phyloP scores from a whole-genome alignment of 2,113 vertebrate species.

The Pygoscelis antarcticus region DNA sequence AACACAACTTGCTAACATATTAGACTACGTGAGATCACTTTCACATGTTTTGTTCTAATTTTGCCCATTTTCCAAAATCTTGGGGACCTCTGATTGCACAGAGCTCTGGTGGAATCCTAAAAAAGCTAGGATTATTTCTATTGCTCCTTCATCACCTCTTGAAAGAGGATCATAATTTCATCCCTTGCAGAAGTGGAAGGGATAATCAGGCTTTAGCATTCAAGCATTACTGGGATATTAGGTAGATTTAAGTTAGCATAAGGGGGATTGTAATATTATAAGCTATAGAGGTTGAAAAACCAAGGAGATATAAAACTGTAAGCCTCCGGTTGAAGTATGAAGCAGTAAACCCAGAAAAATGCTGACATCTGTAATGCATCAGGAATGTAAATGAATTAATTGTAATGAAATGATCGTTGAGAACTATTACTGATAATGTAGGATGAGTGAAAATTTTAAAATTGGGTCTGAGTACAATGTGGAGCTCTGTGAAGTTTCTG shows the following conservation, averaged over 20 bases:
- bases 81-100: background rate
- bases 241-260: conserved; percentile 47
- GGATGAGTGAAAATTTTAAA: background rate
- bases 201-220: conserved; percentile 63
- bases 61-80: background rate
- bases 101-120: background rate
- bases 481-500: background rate
- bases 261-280: conserved; percentile 28
- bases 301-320: background rate
- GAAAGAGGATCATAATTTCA: conserved; percentile 46
- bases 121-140: background rate
- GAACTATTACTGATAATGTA: background rate
- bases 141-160: conserved; percentile 21
- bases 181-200: conserved; percentile 24
- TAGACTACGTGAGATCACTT: background rate
- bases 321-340: background rate
- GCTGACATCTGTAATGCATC: background rate
- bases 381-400: background rate
- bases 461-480: background rate
- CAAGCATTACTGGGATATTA: conserved; percentile 47
- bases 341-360: background rate
- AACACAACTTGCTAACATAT: background rate
- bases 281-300: background rate
- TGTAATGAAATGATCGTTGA: background rate
- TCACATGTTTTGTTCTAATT: background rate